Conservation (phyloP, 2,113 vertebrate species). For the Sterrhoptilus dennistouni region DNA sequence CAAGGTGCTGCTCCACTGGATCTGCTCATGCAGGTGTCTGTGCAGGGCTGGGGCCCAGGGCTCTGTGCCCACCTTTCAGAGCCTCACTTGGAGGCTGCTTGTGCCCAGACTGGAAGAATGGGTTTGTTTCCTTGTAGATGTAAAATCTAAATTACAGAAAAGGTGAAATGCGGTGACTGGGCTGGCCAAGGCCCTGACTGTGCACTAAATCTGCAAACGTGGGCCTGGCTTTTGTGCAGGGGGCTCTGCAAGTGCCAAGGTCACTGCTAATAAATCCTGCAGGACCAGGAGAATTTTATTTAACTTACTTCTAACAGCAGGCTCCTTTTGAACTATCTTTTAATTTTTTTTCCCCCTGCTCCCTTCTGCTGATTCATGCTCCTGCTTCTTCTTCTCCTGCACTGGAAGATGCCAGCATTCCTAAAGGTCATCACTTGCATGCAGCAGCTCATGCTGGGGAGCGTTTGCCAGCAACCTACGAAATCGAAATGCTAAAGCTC, state of each 20-base stretch:
- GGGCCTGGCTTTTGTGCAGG: not conserved
- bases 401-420: constrained; percentile 24
- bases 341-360: not conserved
- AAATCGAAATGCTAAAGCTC: not conserved
- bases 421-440: constrained; percentile 52
- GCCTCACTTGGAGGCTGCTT: not conserved
- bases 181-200: not conserved
- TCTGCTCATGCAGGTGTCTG: not conserved
- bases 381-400: not conserved
- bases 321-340: not conserved
- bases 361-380: constrained; percentile 59
- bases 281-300: constrained; percentile 10
- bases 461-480: not conserved
- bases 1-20: not conserved
- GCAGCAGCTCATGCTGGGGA: not conserved
- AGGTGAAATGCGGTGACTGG: not conserved
- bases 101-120: not conserved
- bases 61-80: not conserved
- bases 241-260: constrained; percentile 37
- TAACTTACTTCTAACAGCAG: not conserved
- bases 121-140: not conserved
- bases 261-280: constrained; percentile 59
- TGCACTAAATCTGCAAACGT: not conserved
- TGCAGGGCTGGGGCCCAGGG: not conserved
- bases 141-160: not conserved